phyloP scores from a whole-genome alignment of 1,140 invertebrate genomes.

The Drosophila pseudoobscura region DNA sequence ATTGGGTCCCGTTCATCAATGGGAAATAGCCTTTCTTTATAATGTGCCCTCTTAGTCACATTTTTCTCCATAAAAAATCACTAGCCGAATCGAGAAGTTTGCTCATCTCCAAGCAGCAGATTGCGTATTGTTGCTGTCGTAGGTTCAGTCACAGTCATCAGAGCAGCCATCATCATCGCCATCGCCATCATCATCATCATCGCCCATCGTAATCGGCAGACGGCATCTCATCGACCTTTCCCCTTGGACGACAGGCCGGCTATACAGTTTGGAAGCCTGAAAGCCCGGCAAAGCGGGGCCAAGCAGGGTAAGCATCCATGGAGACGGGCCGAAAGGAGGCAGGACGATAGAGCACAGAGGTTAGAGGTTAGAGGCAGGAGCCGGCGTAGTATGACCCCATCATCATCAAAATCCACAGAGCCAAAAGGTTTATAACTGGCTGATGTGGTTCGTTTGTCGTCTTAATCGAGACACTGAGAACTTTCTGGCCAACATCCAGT shows the following conservation, averaged over 20 bases:
- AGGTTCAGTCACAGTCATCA: constrained; percentile 39
- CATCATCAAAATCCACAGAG: constrained; percentile 38
- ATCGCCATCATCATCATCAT: constrained; percentile 29
- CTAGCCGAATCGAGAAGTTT: not conserved
- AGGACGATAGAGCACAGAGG: constrained; percentile 11
- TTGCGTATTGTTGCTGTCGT: constrained; percentile 35
- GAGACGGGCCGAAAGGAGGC: constrained; percentile 6
- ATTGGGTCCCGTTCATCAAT: no score
- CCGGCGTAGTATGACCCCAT: not conserved
- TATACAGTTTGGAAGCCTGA: constrained; percentile 41
- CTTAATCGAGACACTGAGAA: constrained; percentile 62
- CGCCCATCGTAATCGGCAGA: constrained; percentile 51
- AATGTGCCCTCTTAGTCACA: no score
- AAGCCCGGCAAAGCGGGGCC: constrained; percentile 19
- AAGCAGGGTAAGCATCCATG: constrained; percentile 3
- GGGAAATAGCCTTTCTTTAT: no score
- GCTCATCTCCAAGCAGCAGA: constrained; percentile 26
- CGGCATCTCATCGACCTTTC: constrained; percentile 48
- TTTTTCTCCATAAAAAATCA: not conserved
- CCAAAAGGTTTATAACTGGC: constrained; percentile 60
- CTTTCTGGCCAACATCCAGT: constrained; percentile 48
- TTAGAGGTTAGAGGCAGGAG: constrained; percentile 8
- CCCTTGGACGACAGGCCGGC: constrained; percentile 28
- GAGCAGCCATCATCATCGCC: constrained; percentile 6
- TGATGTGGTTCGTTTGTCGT: constrained; percentile 71